Evolutionary conservation across 2,797 vertebrate genomes (phyloP), one percentile per base, ranked within the genome.

Genomic region (Vireo griseus): DNA sequence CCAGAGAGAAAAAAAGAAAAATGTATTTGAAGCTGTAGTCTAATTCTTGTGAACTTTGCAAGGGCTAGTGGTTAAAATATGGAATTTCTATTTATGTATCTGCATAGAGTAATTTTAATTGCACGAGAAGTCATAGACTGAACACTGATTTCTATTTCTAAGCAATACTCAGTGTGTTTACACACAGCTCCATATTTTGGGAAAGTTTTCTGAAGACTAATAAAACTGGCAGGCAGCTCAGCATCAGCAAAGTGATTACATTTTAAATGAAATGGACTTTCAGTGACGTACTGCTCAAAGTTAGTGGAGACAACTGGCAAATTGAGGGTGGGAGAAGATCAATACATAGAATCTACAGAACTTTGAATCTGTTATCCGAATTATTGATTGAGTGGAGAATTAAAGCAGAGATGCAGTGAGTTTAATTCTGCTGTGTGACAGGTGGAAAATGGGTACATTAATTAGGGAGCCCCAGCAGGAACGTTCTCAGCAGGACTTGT

Each of bases 341-440:
- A 96, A 97, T 94, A 91, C 92, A 37, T 82, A 94, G 95, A 94
- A 95, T 92, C 96, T 95, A 87, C 91, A 85, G 86, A 88, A 97
- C 92, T 94, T 96, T 76, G 95, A 94, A 90, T 96, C 85, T 76
- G 69, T 91, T 96, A 94, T 94, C 85, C 6, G 28, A 94, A 94
- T 92, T 97, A 97, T 96, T 97, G 96, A 97, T 91, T 95, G 82
- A 90, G 69, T 63, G 74, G 87, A 90, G 95, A 96, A 96, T 94
- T 94, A 97, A 96, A 96, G 91, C 79, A 81, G 91, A 94, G 95
- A 92, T 86, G 90, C 77, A 94, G 91, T 88, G 92, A 95, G 92
- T 96, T 96, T 95, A 96, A 97, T 97, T 96, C 95, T 95, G 85
- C 91, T 86, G 88, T 94, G 94, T 95, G 95, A 94, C 95, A 96